Conservation (phyloP, 1,140 invertebrate species). For the Orchesella cincta region DNA sequence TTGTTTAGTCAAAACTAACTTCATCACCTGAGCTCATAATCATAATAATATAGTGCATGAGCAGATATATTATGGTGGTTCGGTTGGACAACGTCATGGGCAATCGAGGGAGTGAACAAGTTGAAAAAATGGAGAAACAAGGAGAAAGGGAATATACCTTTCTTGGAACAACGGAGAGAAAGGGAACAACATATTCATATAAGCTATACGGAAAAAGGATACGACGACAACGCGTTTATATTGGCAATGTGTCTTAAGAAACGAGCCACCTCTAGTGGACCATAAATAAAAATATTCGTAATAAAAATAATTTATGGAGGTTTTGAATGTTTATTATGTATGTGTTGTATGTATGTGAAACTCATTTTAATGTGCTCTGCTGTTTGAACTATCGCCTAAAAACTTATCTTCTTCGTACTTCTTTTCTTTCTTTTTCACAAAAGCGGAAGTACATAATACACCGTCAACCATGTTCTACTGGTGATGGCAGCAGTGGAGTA, state of each 20-base stretch:
- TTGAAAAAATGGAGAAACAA: neutral
- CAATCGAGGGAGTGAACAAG: neutral
- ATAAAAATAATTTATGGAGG: constrained; percentile 9
- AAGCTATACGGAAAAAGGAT: neutral
- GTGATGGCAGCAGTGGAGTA: too few relatives aligned
- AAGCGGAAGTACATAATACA: too few relatives aligned
- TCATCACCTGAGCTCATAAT: constrained; percentile 11
- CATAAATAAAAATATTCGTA: constrained; percentile 17
- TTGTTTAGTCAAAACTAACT: constrained; percentile 14
- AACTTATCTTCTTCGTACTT: neutral
- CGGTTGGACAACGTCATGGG: too few relatives aligned
- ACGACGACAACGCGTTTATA: neutral
- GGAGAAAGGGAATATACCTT: too few relatives aligned
- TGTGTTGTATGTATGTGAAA: neutral
- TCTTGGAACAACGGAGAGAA: neutral
- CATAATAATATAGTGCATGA: neutral
- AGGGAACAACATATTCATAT: neutral
- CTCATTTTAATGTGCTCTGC: neutral
- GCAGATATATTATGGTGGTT: neutral
- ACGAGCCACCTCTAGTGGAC: neutral
- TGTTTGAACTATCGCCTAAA: neutral
- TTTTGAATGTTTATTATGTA: neutral
- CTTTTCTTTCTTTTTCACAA: neutral
- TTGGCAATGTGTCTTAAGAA: neutral
- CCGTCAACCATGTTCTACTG: too few relatives aligned